Evolutionary conservation across 2,113 vertebrate genomes (phyloP).

Genomic region (Scalopus aquaticus): DNA sequence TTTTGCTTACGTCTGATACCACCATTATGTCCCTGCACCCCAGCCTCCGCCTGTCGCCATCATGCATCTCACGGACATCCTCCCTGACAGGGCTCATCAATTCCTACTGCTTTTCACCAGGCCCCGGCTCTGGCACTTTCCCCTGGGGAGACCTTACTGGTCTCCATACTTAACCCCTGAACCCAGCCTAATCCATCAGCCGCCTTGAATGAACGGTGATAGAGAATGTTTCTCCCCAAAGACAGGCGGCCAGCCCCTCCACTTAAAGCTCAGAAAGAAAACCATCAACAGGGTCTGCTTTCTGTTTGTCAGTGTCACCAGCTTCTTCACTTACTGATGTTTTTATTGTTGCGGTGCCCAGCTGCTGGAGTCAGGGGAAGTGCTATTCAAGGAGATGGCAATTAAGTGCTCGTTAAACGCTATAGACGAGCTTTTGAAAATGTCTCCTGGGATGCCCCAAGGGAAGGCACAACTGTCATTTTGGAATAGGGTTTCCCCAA

Average conservation of each 20-base stretch:
- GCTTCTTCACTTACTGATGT: not conserved
- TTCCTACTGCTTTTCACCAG: constrained; percentile 67
- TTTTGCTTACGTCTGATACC: not conserved
- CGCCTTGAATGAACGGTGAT: constrained; percentile 25
- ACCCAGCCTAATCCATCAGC: constrained; percentile 82
- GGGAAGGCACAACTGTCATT: not conserved
- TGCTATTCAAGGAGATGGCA: not conserved
- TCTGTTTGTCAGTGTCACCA: constrained; percentile 1
- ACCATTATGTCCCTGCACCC: not conserved
- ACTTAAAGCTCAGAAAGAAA: not conserved
- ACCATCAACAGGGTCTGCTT: constrained; percentile 17
- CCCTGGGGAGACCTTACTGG: constrained; percentile 77
- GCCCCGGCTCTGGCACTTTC: constrained; percentile 63
- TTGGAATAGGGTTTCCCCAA: not conserved
- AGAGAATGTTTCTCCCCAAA: constrained; percentile 37
- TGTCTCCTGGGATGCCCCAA: not conserved
- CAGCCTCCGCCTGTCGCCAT: constrained; percentile 35
- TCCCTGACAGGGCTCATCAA: constrained; percentile 68
- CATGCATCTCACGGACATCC: not conserved
- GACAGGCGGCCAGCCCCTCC: constrained; percentile 34
- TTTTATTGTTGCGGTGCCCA: not conserved
- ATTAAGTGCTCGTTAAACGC: constrained; percentile 41
- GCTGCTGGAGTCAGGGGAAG: not conserved
- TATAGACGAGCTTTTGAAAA: not conserved
- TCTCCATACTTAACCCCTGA: constrained; percentile 82